Evolutionary conservation across 1,140 invertebrate genomes (phyloP).

Genomic region (Leguminivora glycinivorella): DNA sequence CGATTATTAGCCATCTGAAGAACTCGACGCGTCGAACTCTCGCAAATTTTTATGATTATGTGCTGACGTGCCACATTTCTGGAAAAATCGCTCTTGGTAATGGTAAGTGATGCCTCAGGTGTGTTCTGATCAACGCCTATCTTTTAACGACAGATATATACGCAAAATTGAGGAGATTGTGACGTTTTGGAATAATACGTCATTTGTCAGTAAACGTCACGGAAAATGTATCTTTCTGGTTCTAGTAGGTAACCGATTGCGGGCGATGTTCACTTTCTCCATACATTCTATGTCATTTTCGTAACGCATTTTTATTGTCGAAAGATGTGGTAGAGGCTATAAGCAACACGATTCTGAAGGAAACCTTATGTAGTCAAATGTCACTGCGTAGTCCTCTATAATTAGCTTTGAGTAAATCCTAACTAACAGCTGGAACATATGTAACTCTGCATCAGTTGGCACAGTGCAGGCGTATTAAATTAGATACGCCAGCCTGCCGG

Average conservation of each 20-base stretch:
- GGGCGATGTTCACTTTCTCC: too few species aligned
- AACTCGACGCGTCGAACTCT: slow-evolving; percentile 31
- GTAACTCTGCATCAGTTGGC: slow-evolving; percentile 39
- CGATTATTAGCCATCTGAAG: slow-evolving; percentile 37
- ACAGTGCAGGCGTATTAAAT: slow-evolving; percentile 41
- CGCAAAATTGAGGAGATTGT: not conserved
- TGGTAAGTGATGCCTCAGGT: not conserved
- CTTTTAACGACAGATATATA: not conserved
- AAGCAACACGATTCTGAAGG: too few species aligned
- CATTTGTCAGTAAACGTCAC: too few species aligned
- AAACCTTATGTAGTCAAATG: too few species aligned
- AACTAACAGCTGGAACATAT: not conserved
- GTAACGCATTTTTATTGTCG: too few species aligned
- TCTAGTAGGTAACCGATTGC: too few species aligned
- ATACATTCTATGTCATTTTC: too few species aligned
- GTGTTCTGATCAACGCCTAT: not conserved
- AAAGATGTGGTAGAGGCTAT: too few species aligned
- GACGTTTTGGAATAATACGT: too few species aligned
- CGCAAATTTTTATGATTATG: slow-evolving; percentile 47
- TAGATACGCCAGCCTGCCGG: slow-evolving; percentile 35
- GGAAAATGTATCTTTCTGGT: too few species aligned
- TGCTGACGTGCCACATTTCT: slow-evolving; percentile 15
- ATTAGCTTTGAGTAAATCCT: not conserved
- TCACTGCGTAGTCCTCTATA: not conserved
- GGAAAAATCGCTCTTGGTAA: not conserved